Evolutionary conservation across 2,797 vertebrate species (phyloP).

Genomic region (Notolabrus celidotus): DNA sequence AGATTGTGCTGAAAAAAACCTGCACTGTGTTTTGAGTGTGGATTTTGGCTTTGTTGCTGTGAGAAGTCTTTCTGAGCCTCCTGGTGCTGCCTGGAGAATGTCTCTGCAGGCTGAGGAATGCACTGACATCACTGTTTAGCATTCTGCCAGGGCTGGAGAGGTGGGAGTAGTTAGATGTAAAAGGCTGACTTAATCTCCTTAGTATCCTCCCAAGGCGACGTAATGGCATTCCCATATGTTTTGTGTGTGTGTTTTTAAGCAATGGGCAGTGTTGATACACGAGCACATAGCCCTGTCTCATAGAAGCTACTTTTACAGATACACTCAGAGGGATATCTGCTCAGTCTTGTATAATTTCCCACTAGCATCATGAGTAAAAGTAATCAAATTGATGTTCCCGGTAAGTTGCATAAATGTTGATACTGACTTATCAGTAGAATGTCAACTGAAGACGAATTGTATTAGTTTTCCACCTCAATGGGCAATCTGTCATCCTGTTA

Average conservation of each 20-base stretch:
- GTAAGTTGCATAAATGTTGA: not conserved
- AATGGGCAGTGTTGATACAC: constrained; percentile 19
- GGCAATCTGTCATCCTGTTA: not conserved
- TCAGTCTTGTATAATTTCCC: not conserved
- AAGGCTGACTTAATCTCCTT: constrained; percentile 47
- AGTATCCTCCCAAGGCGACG: constrained; percentile 53
- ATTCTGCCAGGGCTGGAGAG: constrained; percentile 56
- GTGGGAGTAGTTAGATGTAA: constrained; percentile 53
- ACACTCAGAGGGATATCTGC: not conserved
- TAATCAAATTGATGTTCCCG: not conserved
- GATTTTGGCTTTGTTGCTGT: constrained; percentile 43
- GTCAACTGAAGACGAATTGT: not conserved
- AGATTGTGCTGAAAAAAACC: not conserved
- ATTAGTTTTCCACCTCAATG: not conserved
- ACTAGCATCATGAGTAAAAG: not conserved
- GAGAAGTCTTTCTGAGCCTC: constrained; percentile 61
- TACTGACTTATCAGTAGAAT: not conserved
- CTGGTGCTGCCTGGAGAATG: constrained; percentile 75
- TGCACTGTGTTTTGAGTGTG: constrained; percentile 23
- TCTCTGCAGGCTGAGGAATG: constrained; percentile 77
- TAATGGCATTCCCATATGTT: constrained; percentile 42
- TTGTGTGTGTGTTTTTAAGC: constrained; percentile 22
- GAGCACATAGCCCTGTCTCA: not conserved
- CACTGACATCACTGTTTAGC: constrained; percentile 77
- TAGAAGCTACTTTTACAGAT: not conserved